phyloP scores from a whole-genome alignment of 2,113 vertebrate genomes.

The Hyaena hyaena region DNA sequence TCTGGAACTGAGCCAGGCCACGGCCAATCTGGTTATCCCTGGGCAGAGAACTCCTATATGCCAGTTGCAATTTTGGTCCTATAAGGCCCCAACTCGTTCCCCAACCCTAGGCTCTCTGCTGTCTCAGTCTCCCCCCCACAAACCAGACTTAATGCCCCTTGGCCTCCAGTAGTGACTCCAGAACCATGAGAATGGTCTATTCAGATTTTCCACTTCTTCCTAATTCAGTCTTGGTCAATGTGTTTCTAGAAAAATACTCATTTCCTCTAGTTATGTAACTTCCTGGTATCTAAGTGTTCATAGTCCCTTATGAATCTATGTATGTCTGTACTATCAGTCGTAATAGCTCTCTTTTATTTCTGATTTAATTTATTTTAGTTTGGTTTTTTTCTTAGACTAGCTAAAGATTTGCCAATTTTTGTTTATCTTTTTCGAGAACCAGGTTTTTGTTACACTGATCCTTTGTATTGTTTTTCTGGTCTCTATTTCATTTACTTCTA shows the following conservation, averaged over 20 bases:
- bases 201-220: not conserved
- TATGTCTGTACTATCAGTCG: not conserved
- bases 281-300: not conserved
- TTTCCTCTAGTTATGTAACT: not conserved
- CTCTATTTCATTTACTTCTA: not conserved
- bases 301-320: not conserved
- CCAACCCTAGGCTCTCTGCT: not conserved
- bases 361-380: not conserved
- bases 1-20: conserved; percentile 91
- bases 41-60: conserved; percentile 95
- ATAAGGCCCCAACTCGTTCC: conserved; percentile 77
- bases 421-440: not conserved
- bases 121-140: not conserved
- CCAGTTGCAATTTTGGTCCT: conserved; percentile 94
- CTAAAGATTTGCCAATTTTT: not conserved
- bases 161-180: not conserved
- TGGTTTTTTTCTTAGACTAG: not conserved
- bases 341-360: not conserved
- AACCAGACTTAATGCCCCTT: not conserved
- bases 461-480: not conserved
- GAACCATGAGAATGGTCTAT: not conserved
- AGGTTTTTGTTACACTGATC: not conserved
- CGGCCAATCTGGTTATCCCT: conserved; percentile 97
- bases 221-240: not conserved
- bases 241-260: not conserved